Evolutionary conservation across 1,140 invertebrate species (phyloP).

Genomic region (Condylostylus longicornis): DNA sequence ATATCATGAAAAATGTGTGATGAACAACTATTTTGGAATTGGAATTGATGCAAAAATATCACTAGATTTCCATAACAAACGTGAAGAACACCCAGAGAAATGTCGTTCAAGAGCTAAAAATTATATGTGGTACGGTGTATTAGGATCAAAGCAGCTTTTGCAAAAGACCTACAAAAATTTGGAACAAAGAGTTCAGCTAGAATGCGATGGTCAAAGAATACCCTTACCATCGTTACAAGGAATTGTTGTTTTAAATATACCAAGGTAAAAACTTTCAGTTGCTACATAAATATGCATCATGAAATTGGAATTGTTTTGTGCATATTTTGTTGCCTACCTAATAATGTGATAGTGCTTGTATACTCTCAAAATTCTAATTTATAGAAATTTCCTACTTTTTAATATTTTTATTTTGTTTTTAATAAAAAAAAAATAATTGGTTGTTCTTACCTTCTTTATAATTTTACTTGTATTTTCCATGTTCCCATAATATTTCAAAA

Average conservation of each 20-base stretch:
- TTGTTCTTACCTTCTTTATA: too few relatives aligned
- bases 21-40: constrained; percentile 99
- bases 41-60: constrained; percentile 98
- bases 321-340: background rate
- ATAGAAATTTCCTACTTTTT: too few relatives aligned
- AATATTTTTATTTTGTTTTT: too few relatives aligned
- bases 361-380: too few relatives aligned
- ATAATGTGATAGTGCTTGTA: too few relatives aligned
- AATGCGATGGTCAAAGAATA: constrained; percentile 84
- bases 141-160: constrained; percentile 82
- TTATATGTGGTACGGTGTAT: constrained; percentile 94
- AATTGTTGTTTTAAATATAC: constrained; percentile 94
- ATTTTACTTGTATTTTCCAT: too few relatives aligned
- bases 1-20: constrained; percentile 87
- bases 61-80: constrained; percentile 92
- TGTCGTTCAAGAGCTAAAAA: constrained; percentile 87
- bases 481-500: too few relatives aligned
- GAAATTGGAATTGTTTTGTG: background rate
- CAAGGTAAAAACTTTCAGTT: constrained; percentile 24
- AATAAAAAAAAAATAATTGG: too few relatives aligned
- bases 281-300: background rate
- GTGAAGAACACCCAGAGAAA: constrained; percentile 96
- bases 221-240: constrained; percentile 87
- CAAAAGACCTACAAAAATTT: constrained; percentile 91
- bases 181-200: constrained; percentile 83